Evolutionary conservation across 2,797 vertebrate genomes (phyloP).

Genomic region (Todus mexicanus): DNA sequence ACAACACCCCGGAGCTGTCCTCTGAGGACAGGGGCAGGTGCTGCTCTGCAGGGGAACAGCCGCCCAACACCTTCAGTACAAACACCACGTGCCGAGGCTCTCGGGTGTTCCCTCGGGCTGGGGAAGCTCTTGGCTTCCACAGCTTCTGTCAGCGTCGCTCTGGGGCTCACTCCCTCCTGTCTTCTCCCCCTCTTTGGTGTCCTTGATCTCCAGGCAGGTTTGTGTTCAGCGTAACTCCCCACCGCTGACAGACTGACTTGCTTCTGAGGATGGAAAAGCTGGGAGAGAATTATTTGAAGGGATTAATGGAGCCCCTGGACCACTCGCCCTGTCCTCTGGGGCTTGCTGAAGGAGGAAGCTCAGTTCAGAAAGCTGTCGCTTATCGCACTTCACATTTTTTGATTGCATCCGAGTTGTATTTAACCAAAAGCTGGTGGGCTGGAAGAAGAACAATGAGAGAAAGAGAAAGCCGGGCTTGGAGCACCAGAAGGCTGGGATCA

Average conservation of each 20-base stretch:
- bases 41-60: accelerated
- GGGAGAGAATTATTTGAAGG: neutral
- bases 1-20: neutral
- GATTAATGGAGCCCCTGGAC: accelerated
- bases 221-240: neutral
- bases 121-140: neutral
- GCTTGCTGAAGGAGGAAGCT: neutral
- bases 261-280: neutral
- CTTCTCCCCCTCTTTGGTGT: no score
- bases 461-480: neutral
- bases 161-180: accelerated
- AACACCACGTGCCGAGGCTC: no score
- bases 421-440: neutral
- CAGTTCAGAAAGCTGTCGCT: accelerated
- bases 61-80: accelerated
- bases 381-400: accelerated
- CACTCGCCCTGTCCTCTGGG: accelerated
- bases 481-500: accelerated
- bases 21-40: accelerated
- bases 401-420: neutral
- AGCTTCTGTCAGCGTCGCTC: accelerated
- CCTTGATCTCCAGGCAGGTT: neutral
- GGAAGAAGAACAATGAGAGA: neutral
- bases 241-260: accelerated
- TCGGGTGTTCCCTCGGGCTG: accelerated